phyloP scores from a whole-genome alignment of 2,888 invertebrate genomes.

The Eupelmus urozonus region DNA sequence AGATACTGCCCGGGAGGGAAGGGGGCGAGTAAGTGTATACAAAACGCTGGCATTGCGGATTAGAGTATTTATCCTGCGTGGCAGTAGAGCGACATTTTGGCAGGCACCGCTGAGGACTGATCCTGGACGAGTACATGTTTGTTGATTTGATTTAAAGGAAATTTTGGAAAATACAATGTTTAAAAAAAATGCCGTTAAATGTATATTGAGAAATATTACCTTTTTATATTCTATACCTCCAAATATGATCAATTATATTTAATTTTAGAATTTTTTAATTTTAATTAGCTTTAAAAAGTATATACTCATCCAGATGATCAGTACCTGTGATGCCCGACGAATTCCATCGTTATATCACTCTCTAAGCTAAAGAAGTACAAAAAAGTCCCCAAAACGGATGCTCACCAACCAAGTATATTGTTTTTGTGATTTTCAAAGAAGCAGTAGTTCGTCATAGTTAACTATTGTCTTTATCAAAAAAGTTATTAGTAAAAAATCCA shows the following conservation, averaged over 20 bases:
- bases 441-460: conserved; percentile 50
- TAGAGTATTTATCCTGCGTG: no score
- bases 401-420: conserved; percentile 44
- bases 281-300: no score
- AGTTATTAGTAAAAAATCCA: background rate
- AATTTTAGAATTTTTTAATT: no score
- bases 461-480: conserved; percentile 20
- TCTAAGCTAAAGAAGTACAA: conserved; percentile 29
- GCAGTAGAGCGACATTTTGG: no score
- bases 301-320: conserved; percentile 27
- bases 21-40: background rate
- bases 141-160: no score
- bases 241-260: no score
- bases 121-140: background rate
- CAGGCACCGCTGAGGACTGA: background rate
- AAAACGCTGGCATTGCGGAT: background rate
- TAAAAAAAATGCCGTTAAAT: no score
- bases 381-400: conserved; percentile 27
- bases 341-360: conserved; percentile 46
- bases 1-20: no score
- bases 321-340: conserved; percentile 24
- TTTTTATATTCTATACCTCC: no score
- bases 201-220: no score
- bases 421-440: conserved; percentile 29
- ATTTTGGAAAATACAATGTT: no score